phyloP scores from a whole-genome alignment of 2,113 vertebrate genomes.

The Erinaceus europaeus region DNA sequence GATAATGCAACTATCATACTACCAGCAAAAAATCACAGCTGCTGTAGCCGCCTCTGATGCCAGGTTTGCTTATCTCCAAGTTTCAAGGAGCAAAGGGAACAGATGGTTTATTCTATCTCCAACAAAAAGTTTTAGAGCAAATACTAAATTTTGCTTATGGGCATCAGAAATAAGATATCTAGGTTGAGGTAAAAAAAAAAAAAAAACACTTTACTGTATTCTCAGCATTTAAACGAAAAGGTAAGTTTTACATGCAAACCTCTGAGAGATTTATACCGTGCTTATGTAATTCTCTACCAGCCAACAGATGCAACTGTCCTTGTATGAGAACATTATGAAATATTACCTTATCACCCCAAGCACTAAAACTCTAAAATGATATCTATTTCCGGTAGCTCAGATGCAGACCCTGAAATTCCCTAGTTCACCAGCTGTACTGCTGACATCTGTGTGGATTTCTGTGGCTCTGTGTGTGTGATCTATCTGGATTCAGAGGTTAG shows the following conservation, averaged over 20 bases:
- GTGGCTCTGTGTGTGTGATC: background rate
- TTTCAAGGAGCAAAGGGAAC: constrained; percentile 26
- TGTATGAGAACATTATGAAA: background rate
- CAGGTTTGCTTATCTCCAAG: constrained; percentile 31
- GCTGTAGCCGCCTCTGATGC: constrained; percentile 31
- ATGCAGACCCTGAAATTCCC: background rate
- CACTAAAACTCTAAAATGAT: background rate
- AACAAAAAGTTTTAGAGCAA: constrained; percentile 20
- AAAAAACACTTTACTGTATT: background rate
- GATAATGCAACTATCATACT: background rate
- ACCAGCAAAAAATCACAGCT: constrained; percentile 60
- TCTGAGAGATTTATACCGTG: background rate
- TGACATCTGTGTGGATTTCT: background rate
- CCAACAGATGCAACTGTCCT: background rate
- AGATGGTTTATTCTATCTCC: constrained; percentile 45
- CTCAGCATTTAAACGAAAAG: background rate
- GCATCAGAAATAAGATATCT: background rate
- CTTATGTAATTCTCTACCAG: background rate
- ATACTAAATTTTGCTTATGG: constrained; percentile 32
- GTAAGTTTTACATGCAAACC: background rate
- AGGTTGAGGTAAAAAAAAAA: background rate
- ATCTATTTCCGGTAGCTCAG: background rate
- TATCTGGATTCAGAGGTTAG: background rate
- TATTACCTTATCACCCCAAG: background rate
- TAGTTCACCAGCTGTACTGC: background rate